These are phyloP conservation scores for Trichogramma evanescens DNA, from an alignment of 2,888 invertebrate genomes.

Conservation along the genomic window DNA sequence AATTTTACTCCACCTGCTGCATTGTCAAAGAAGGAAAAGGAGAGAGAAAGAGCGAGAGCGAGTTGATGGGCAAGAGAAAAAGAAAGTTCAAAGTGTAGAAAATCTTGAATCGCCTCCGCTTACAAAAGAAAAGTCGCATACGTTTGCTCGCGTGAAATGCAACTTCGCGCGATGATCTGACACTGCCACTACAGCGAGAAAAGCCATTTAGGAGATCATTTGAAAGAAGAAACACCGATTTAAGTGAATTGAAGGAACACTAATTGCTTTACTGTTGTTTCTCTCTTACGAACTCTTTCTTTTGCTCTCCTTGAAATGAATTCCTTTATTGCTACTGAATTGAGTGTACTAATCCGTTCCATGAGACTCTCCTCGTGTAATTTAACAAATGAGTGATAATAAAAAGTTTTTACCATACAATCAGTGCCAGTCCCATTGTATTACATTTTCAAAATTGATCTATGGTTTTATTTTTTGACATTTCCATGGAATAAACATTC, in stretches of 20 bases:
- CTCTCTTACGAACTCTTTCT: background rate
- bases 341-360: too few species aligned
- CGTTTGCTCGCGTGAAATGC: background rate
- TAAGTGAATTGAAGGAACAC: constrained; percentile 1
- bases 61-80: background rate
- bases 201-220: constrained; percentile 9
- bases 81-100: constrained; percentile 12
- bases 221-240: constrained; percentile 1
- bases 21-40: too few species aligned
- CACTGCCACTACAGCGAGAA: background rate
- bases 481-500: too few species aligned
- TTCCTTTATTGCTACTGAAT: background rate
- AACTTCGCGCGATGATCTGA: background rate
- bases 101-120: background rate
- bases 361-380: too few species aligned
- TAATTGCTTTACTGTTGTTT: background rate
- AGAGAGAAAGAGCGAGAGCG: background rate
- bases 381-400: too few species aligned
- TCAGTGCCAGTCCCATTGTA: too few species aligned
- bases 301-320: background rate
- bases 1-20: background rate
- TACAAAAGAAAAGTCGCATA: constrained; percentile 11
- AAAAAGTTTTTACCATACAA: too few species aligned
- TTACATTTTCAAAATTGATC: too few species aligned
- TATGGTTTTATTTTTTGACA: too few species aligned